Conservation (phyloP, 2,888 invertebrate genomes). For the Aproaerema taeniolella region DNA sequence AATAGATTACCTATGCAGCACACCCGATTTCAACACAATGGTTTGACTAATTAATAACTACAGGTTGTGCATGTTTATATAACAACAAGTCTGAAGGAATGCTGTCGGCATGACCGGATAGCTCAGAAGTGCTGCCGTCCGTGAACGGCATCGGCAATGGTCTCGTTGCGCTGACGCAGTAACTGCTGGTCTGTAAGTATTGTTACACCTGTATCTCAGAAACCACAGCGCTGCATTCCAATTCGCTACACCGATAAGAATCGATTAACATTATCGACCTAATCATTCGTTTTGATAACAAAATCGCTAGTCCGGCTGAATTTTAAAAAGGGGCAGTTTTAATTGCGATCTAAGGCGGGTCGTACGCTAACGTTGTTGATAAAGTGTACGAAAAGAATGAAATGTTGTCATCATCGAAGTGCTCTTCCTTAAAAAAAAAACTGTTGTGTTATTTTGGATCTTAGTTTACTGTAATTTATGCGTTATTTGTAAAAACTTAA, state of each 20-base stretch:
- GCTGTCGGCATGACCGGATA: constrained; percentile 8
- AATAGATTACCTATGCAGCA: no score
- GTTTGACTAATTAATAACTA: no score
- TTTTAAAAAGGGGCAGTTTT: constrained; percentile 37
- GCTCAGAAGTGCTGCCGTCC: constrained; percentile 3
- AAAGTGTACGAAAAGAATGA: no score
- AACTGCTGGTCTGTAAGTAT: not conserved
- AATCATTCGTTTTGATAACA: constrained; percentile 42
- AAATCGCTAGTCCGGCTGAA: constrained; percentile 39
- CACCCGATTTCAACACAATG: no score
- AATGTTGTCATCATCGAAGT: no score
- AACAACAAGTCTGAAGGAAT: constrained; percentile 15
- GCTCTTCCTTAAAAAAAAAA: no score
- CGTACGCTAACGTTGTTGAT: constrained; percentile 16
- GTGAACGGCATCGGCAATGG: constrained; percentile 1
- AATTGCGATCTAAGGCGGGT: constrained; percentile 30
- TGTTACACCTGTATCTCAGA: not conserved
- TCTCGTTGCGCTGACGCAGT: not conserved
- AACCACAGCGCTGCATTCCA: no score
- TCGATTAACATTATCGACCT: constrained; percentile 24
- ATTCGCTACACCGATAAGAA: constrained; percentile 25
- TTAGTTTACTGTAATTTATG: no score
- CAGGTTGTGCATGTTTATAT: constrained; percentile 6
- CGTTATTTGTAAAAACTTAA: no score
- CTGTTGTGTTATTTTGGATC: no score